phyloP scores from a whole-genome alignment of 2,797 vertebrate genomes.

The Manis crassicaudata region DNA sequence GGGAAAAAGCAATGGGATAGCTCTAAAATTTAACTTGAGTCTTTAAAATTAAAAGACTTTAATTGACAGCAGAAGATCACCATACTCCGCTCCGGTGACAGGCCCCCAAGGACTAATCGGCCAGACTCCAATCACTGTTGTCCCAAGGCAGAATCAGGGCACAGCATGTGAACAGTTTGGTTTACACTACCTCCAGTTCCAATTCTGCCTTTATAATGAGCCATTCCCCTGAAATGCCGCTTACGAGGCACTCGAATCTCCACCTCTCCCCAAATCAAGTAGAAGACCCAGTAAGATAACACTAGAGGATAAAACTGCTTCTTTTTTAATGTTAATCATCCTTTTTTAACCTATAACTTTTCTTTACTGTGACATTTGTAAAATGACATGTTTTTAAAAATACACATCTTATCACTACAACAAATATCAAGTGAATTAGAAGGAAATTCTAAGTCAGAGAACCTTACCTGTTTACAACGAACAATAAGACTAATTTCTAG shows the following conservation, averaged over 20 bases:
- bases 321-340: background rate
- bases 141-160: background rate
- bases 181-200: background rate
- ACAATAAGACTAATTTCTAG: background rate
- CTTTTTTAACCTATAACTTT: background rate
- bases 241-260: background rate
- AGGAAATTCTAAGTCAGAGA: background rate
- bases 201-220: background rate
- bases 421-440: background rate
- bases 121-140: too few species aligned
- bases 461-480: background rate
- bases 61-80: background rate
- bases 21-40: background rate
- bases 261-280: background rate
- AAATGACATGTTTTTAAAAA: background rate
- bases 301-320: background rate
- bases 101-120: too few species aligned
- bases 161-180: too few species aligned
- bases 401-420: background rate
- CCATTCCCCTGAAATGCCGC: background rate
- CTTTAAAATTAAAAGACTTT: background rate
- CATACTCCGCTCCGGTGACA: background rate
- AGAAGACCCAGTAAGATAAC: background rate
- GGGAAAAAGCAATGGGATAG: background rate
- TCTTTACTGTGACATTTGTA: background rate